Conservation (phyloP, 2,888 invertebrate genomes). For the Ornithoptera priamus region DNA sequence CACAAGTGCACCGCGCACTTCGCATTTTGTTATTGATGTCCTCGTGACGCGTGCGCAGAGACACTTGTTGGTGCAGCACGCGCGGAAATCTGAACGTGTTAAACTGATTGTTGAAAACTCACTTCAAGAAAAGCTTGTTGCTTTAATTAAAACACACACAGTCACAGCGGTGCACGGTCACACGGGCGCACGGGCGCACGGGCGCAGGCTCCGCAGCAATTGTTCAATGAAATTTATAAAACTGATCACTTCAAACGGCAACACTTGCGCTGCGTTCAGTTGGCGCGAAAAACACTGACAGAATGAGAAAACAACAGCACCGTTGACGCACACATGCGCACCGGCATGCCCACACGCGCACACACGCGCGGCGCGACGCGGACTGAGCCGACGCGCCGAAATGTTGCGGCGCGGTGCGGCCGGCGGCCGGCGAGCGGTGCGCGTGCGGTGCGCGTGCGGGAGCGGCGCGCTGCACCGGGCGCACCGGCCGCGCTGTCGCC, state of each 20-base stretch:
- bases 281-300: slow-evolving; percentile 21
- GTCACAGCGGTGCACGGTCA: too few species aligned
- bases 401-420: too few species aligned
- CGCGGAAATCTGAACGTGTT: slow-evolving; percentile 8
- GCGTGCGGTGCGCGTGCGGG: too few species aligned
- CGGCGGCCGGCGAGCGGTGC: too few species aligned
- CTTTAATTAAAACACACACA: too few species aligned
- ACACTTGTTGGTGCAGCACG: slow-evolving; percentile 1
- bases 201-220: too few species aligned
- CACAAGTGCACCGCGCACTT: slow-evolving; percentile 25
- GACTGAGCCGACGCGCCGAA: too few species aligned
- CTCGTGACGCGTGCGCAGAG: slow-evolving; percentile 14
- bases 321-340: neutral
- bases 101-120: slow-evolving; percentile 1
- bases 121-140: neutral
- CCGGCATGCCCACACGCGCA: neutral
- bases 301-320: slow-evolving; percentile 10
- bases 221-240: neutral
- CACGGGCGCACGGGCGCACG: neutral
- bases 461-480: too few species aligned
- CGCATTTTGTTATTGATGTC: slow-evolving; percentile 16
- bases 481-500: slow-evolving; percentile 42
- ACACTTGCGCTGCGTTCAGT: neutral
- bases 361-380: neutral
- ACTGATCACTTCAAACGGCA: neutral